Base-by-base conservation (phyloP, 2,113 vertebrate species). In the Steatornis caripensis region DNA sequence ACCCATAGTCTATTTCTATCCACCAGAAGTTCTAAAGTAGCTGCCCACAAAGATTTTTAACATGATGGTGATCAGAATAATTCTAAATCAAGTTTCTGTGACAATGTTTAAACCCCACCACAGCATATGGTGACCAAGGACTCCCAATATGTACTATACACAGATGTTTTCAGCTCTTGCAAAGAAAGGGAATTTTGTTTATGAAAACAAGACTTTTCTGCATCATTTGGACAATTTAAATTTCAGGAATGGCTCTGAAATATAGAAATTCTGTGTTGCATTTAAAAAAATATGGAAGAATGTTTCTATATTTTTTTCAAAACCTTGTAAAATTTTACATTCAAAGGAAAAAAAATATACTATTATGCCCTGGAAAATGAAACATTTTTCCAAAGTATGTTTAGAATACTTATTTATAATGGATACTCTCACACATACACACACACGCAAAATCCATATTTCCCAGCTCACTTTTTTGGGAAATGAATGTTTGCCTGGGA, bases 181-280 rank as follows among this genome's bases (percentile, higher is more conserved):
- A 90, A 88, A 80, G 16, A 77, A 69, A 79, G 7, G 27, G 11
- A 13, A 68, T 71, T 94, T 72, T 9, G 9, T 66, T 93, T 87
- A 49, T 39, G n/a, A 84, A 93, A 94, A 88, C 32, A 87, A 74
- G 20, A 7, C 0, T 71, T 94, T 94, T 95, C 60, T 74, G 14
- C 34, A 79, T 41, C 26, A 46, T 83, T 93, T 80, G 15, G 15
- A 70, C 27, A 70, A 72, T 39, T 17, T 37, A 72, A 62, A 58
- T 94, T 74, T 62, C 82, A 93, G 36, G 60, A 90, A 68, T 58
- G 6, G 34, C 12, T 80, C 62, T 88, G 66, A 80, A 93, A 77
- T 65, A 30, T 1, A 72, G 45, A 89, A 85, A 76, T 71, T 27
- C 8, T 55, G 4, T 62, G 15, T 81, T 58, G 34, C 1, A 7